Evolutionary conservation across 2,797 vertebrate genomes (phyloP), one percentile per base, ranked within the genome.

Genomic region (Cyprinodon diabolis): DNA sequence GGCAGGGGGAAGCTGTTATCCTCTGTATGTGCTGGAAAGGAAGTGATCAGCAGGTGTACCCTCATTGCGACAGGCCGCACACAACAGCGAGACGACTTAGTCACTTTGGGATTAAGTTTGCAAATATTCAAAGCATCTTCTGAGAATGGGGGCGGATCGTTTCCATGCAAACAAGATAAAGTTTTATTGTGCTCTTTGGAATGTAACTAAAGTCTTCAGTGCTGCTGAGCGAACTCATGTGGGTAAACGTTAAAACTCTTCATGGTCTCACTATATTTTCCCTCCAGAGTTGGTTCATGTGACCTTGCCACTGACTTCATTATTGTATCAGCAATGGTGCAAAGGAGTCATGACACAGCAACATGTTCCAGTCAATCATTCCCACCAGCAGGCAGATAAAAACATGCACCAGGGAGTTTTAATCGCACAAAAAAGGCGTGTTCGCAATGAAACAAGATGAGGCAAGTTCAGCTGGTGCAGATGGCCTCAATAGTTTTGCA

Each of bases 191-290:
- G 79, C 81, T 83, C 78, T 70, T 56, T 85, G 86, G 79, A 81
- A 77, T 92, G 91, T 84, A 67, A 85, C 66, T 90, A 90, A 91
- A 90, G 55, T 84, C 81, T 82, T 87, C 85, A 77, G 75, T 72
- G 84, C 78, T 79, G 83, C 68, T 78, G 82, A 89, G 77, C 82
- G 87, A 89, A 82, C 77, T 69, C 83, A 81, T 79, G 66, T 74
- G 71, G 76, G 80, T 83, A 74, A 88, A 78, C 69, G 72, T 13
- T 78, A 82, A 69, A 37, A 71, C 73, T 84, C 66, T 77, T 66
- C 73, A 48, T 51, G 63, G 66, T 78, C 68, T 76, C 68, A 17
- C 76, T 58, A 10, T 78, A 62, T 77, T 83, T 71, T 79, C n/a
- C 83, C 81, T 8, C 86, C 25, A 1, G 73, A 82, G 80, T 52